These are phyloP conservation scores for Macrochelys suwanniensis DNA, from an alignment of 2,797 vertebrate species.

Conservation along the genomic window DNA sequence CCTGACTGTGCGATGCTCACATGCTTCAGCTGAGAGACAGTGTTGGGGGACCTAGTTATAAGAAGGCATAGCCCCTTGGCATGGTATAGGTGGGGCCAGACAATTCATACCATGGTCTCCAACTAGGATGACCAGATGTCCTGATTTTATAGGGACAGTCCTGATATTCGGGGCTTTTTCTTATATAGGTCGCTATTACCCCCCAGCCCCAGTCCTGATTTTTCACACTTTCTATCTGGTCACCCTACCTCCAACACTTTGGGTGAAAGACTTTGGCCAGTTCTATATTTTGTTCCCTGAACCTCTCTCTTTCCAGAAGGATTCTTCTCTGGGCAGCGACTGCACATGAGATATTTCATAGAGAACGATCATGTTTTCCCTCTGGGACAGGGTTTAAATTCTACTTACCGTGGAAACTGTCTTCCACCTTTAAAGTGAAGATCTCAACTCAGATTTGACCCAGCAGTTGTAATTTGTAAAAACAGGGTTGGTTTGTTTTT, in stretches of 20 bases:
- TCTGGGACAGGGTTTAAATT: slow-evolving; percentile 59
- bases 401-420: slow-evolving; percentile 38
- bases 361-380: slow-evolving; percentile 50
- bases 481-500: background rate
- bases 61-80: background rate
- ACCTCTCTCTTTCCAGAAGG: background rate
- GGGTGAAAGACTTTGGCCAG: too few relatives aligned
- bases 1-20: background rate
- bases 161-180: too few relatives aligned
- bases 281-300: background rate
- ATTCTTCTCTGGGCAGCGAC: background rate
- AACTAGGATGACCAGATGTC: background rate
- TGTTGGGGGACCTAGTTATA: background rate
- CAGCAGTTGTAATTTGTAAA: slow-evolving; percentile 47
- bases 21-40: background rate
- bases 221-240: too few relatives aligned
- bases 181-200: too few relatives aligned
- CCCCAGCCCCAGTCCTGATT: too few relatives aligned
- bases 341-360: slow-evolving; percentile 28
- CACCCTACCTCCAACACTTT: background rate
- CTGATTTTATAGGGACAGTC: too few relatives aligned
- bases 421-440: slow-evolving; percentile 55
- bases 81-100: background rate
- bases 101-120: background rate
- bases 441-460: slow-evolving; percentile 52